Evolutionary conservation across 1,140 invertebrate genomes (phyloP), one percentile per base, ranked within the genome.

Genomic region (Drosophila mayri): DNA sequence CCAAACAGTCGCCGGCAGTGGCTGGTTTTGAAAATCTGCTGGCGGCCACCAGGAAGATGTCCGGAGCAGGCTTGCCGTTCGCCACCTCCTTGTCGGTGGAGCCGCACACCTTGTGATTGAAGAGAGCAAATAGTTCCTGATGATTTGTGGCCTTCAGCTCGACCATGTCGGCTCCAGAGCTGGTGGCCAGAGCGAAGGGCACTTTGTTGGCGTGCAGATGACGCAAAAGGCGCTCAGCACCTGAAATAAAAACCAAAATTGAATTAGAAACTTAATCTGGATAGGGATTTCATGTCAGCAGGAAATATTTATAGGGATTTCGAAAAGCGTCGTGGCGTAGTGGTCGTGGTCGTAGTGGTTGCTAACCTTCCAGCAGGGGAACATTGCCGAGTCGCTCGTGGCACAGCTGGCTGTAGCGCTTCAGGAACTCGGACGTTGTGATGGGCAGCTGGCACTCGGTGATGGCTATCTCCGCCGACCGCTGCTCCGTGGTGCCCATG

Each of bases 21-120:
- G 97, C 96, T 52, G 94, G 95, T 72, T 96, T 95, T 0, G 94
- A 90, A 92, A 99, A 99, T 75, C 98, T 94, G 3, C 94, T 93
- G 6, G 97, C 97, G 64, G 97, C 97, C 1, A 98, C 95, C 14
- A 98, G 92, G 92, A 99, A 99, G 86, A 98, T 97, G 93, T 99
- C 98, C 0, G 98, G 98, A 68, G 95, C 95, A 12, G 98, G 98
- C 94, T 99, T 99, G 35, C 98, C 98, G 71, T 95, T 94, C 79
- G 96, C 96, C 0, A 99, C 97, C 74, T 98, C 98, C 8, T 96
- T 95, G 93, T 99, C 98, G 10, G 96, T 95, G 57, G 52, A 55
- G 9, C 96, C 97, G 75, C 96, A 95, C 0, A 99, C 97, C 83
- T 95, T 95, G 90, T 98, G 98, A 81, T 96, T 93, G 91, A 98